Conservation (phyloP, 1,140 invertebrate genomes). For the Saccostrea cuccullata region DNA sequence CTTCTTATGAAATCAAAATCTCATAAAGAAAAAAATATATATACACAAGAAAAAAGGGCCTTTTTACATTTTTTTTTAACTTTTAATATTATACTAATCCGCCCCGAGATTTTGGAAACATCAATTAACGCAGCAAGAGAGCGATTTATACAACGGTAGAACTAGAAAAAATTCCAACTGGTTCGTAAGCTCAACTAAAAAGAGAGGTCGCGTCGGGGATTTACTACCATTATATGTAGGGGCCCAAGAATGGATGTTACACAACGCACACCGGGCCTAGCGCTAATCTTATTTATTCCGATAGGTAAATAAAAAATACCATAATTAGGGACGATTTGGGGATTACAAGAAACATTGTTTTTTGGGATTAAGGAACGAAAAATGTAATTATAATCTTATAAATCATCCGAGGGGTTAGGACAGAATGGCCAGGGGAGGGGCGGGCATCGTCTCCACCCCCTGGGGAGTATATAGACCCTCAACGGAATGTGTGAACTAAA, state of each 20-base stretch:
- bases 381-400: constrained; percentile 32
- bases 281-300: constrained; percentile 10
- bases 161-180: constrained; percentile 18
- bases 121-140: background rate
- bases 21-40: background rate
- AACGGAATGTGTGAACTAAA: background rate
- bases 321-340: background rate
- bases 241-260: background rate
- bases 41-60: background rate
- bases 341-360: background rate
- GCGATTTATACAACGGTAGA: background rate
- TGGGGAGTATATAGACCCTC: background rate
- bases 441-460: background rate
- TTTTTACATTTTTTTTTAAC: constrained; percentile 24
- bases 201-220: constrained; percentile 39
- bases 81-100: background rate
- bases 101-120: background rate
- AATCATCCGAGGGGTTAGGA: background rate
- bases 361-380: background rate
- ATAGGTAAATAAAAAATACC: constrained; percentile 35
- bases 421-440: background rate
- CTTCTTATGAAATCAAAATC: background rate
- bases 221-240: background rate
- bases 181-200: constrained; percentile 21
- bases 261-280: background rate